Evolutionary conservation across 2,888 invertebrate species (phyloP).

Genomic region (Girardia tigrina): DNA sequence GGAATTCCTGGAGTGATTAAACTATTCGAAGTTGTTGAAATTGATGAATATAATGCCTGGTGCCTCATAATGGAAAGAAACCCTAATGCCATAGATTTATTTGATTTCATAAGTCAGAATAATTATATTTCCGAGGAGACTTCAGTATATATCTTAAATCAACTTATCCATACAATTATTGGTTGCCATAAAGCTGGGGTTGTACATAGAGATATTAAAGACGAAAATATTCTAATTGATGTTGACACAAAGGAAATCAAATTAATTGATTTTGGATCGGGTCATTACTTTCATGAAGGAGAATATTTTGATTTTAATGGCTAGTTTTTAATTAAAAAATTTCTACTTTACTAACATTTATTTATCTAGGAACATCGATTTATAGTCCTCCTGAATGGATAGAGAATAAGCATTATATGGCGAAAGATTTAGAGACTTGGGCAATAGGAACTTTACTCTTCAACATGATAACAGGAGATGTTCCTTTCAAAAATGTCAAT

Average conservation of each 20-base stretch:
- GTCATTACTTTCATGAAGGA: conserved; percentile 39
- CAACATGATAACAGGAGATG: neutral
- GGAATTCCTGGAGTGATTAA: conserved; percentile 54
- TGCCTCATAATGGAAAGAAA: conserved; percentile 57
- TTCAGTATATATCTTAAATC: conserved; percentile 54
- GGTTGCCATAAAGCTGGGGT: conserved; percentile 54
- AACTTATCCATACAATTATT: conserved; percentile 53
- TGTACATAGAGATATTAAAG: conserved; percentile 56
- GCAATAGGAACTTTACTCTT: neutral
- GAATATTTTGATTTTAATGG: conserved; percentile 19
- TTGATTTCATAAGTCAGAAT: conserved; percentile 57
- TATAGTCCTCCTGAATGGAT: conserved; percentile 3
- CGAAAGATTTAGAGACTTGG: neutral
- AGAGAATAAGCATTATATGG: neutral
- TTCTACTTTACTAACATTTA: no score
- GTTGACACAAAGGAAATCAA: conserved; percentile 53
- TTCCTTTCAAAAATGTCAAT: neutral
- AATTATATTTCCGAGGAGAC: conserved; percentile 53
- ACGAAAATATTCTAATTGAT: conserved; percentile 57
- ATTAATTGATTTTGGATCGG: conserved; percentile 58
- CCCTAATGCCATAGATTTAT: conserved; percentile 55
- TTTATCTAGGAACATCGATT: neutral
- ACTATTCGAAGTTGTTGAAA: conserved; percentile 55
- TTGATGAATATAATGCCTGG: conserved; percentile 49
- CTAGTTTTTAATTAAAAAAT: no score